Evolutionary conservation across 2,113 vertebrate species (phyloP).

Genomic region (Oncorhynchus mykiss): DNA sequence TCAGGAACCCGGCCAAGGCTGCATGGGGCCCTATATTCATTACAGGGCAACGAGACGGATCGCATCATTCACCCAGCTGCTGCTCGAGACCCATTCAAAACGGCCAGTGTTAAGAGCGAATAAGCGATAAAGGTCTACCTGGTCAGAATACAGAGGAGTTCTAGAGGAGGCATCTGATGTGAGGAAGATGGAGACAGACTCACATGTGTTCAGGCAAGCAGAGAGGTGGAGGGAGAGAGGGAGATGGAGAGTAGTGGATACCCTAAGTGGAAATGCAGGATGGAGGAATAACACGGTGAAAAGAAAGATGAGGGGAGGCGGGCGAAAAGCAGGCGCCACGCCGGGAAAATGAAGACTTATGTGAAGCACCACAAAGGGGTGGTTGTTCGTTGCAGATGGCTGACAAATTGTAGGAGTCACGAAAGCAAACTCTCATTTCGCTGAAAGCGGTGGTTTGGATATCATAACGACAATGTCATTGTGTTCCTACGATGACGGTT

Average conservation of each 20-base stretch:
- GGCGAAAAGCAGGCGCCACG: not conserved
- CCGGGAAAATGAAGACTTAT: conserved; percentile 37
- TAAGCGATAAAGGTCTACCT: not conserved
- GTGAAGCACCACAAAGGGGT: conserved; percentile 46
- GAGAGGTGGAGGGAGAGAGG: not conserved
- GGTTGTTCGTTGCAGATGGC: conserved; percentile 47
- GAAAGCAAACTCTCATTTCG: conserved; percentile 40
- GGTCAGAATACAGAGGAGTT: conserved; percentile 1
- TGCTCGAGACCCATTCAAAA: not conserved
- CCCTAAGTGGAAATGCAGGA: conserved; percentile 19
- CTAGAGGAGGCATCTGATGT: conserved; percentile 17
- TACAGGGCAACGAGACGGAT: not conserved
- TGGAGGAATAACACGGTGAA: conserved; percentile 40
- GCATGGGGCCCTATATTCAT: conserved; percentile 15
- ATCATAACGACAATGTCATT: conserved; percentile 50
- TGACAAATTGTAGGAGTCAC: conserved; percentile 37
- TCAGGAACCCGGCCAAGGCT: not conserved
- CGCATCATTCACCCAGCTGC: not conserved
- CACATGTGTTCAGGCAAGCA: not conserved
- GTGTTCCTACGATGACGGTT: conserved; percentile 55
- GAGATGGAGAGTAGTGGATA: not conserved
- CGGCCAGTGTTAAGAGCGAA: conserved; percentile 3
- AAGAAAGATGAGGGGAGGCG: conserved; percentile 52
- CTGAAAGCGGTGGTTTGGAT: conserved; percentile 31
- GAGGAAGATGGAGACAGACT: not conserved